Percentiles rank a stretch among this genome's conserved stretches.
phyloP scores from a whole-genome alignment of 2,888 invertebrate genomes.

The Synanthedon tipuliformis region DNA sequence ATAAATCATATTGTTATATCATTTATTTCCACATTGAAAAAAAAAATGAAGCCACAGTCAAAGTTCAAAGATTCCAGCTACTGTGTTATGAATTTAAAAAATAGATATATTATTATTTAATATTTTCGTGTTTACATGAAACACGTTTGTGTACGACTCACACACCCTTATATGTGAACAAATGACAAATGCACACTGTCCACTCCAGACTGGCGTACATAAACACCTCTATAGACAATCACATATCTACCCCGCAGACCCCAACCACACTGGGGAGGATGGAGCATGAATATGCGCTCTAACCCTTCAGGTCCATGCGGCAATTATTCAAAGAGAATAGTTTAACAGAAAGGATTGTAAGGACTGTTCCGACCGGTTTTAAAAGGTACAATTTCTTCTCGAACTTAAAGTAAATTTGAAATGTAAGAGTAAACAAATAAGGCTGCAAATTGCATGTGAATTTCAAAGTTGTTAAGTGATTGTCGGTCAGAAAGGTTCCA shows the following conservation, averaged over 20 bases:
- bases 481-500: slow-evolving; percentile 7
- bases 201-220: slow-evolving; percentile 18
- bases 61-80: no score
- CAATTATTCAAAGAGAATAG: slow-evolving; percentile 72
- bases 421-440: slow-evolving; percentile 1
- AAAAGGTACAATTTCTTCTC: not conserved
- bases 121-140: not conserved
- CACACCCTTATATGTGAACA: slow-evolving; percentile 1
- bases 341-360: slow-evolving; percentile 70
- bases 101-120: no score
- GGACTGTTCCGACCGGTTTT: slow-evolving; percentile 19
- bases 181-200: slow-evolving; percentile 20
- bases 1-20: not conserved
- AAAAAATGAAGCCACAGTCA: no score
- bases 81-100: no score
- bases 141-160: no score
- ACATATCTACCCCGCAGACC: slow-evolving; percentile 15
- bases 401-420: slow-evolving; percentile 4
- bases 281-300: slow-evolving; percentile 61
- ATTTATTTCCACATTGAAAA: not conserved
- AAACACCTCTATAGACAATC: not conserved
- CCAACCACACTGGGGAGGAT: slow-evolving; percentile 57
- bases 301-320: slow-evolving; percentile 69
- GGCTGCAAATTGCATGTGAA: slow-evolving; percentile 11
- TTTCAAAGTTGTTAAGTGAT: slow-evolving; percentile 5